phyloP scores from a whole-genome alignment of 2,888 invertebrate species.

The Vandiemenella viatica region DNA sequence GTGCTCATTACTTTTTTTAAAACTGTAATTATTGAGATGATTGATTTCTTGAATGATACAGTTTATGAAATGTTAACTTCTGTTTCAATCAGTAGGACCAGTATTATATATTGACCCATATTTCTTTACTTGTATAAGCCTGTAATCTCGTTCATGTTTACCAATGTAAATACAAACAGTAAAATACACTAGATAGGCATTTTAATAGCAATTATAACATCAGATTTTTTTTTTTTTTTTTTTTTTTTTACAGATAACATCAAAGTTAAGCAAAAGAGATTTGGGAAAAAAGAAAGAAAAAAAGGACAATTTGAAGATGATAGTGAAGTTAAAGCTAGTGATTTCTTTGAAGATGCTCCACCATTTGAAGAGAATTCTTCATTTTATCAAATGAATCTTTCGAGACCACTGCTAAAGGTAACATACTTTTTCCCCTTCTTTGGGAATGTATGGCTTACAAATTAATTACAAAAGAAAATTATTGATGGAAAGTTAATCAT shows the following conservation, averaged over 20 bases:
- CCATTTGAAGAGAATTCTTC: constrained; percentile 44
- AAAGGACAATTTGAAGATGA: constrained; percentile 20
- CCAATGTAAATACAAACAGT: too few relatives aligned
- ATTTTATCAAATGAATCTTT: constrained; percentile 92
- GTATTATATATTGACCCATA: too few relatives aligned
- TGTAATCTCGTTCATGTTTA: too few relatives aligned
- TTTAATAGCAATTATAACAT: neutral
- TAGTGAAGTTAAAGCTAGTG: constrained; percentile 22
- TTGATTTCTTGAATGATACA: too few relatives aligned
- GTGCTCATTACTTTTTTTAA: too few relatives aligned
- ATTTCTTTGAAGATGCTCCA: constrained; percentile 50
- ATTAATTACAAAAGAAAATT: neutral
- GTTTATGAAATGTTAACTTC: too few relatives aligned
- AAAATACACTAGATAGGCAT: too few relatives aligned
- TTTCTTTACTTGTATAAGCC: too few relatives aligned
- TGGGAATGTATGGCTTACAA: too few relatives aligned
- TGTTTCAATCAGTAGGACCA: too few relatives aligned
- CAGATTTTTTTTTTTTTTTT: neutral
- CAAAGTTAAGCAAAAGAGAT: constrained; percentile 42
- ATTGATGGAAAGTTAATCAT: neutral
- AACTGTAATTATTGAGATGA: too few relatives aligned
- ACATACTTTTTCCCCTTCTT: constrained; percentile 4
- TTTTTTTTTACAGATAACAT: constrained; percentile 37
- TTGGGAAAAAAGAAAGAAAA: constrained; percentile 21
- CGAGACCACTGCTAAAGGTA: constrained; percentile 77